Conservation (phyloP, 2,888 invertebrate species). For the Drosophila koepferae region DNA sequence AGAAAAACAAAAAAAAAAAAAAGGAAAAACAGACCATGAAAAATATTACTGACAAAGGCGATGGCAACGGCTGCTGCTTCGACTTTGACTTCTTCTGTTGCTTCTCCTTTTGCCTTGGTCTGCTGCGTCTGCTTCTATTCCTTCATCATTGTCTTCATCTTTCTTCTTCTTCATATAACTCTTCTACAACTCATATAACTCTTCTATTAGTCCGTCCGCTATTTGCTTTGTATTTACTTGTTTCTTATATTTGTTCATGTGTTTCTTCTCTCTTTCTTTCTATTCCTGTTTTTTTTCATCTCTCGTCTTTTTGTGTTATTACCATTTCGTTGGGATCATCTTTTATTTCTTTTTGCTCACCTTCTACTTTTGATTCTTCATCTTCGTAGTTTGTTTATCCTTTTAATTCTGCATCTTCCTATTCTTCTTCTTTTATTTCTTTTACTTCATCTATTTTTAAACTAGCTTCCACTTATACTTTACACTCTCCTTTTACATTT, state of each 20-base stretch:
- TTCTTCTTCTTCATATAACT: neutral
- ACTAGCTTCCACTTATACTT: neutral
- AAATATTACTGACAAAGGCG: slow-evolving; percentile 48
- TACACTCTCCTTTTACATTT: too few species aligned
- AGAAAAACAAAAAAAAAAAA: slow-evolving; percentile 6
- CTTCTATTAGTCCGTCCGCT: too few species aligned
- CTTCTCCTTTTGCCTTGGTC: neutral
- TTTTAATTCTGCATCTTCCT: too few species aligned
- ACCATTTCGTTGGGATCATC: neutral
- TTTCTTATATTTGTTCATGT: neutral
- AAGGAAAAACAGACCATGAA: slow-evolving; percentile 38
- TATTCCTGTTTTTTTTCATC: too few species aligned
- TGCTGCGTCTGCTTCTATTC: neutral
- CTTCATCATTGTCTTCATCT: neutral
- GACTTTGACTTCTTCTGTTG: neutral
- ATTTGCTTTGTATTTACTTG: too few species aligned
- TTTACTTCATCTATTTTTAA: neutral
- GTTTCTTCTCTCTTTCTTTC: neutral
- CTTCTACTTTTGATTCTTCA: neutral
- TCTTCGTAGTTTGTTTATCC: too few species aligned
- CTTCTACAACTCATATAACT: too few species aligned
- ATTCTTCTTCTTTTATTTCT: neutral
- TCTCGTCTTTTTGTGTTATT: too few species aligned
- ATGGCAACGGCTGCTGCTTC: slow-evolving; percentile 17
- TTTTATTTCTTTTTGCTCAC: too few species aligned